phyloP scores from a whole-genome alignment of 2,113 vertebrate species.

The Globicephala melas region DNA sequence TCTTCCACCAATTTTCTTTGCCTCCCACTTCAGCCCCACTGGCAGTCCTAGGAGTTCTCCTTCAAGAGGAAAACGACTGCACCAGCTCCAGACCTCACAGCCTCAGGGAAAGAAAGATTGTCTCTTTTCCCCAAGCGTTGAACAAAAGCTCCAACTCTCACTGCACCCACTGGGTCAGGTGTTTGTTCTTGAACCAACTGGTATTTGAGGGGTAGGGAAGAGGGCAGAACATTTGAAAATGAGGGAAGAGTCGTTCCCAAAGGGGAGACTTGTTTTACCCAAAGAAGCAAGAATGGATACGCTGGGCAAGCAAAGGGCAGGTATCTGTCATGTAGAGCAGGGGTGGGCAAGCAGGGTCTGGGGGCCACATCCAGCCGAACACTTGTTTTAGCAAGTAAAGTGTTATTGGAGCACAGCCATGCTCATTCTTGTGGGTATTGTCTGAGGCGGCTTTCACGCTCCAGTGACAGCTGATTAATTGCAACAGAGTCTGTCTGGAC shows the following conservation, averaged over 20 bases:
- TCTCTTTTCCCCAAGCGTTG: background rate
- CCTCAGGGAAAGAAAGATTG: background rate
- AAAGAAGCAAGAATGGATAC: background rate
- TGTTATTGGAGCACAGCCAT: background rate
- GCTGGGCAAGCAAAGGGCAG: background rate
- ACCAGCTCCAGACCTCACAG: background rate
- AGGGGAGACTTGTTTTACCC: background rate
- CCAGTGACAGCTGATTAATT: accelerated
- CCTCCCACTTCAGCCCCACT: background rate
- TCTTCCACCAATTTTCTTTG: background rate
- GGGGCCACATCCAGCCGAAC: background rate
- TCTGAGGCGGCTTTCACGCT: background rate
- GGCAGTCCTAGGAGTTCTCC: background rate
- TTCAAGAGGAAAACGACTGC: background rate
- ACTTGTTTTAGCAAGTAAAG: too few species aligned
- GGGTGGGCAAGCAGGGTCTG: accelerated
- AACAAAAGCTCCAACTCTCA: background rate
- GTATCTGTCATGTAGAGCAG: accelerated
- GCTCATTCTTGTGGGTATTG: accelerated
- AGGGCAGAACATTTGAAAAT: background rate
- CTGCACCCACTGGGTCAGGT: background rate
- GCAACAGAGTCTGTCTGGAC: background rate
- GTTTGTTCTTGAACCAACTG: background rate
- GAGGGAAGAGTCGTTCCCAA: too few species aligned
- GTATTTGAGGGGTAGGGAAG: background rate